A percentile compares a stretch with the other conserved stretches of the same genome.
Evolutionary conservation across 1,140 invertebrate species (phyloP).

Genomic region (Lutraria rhynchaena): DNA sequence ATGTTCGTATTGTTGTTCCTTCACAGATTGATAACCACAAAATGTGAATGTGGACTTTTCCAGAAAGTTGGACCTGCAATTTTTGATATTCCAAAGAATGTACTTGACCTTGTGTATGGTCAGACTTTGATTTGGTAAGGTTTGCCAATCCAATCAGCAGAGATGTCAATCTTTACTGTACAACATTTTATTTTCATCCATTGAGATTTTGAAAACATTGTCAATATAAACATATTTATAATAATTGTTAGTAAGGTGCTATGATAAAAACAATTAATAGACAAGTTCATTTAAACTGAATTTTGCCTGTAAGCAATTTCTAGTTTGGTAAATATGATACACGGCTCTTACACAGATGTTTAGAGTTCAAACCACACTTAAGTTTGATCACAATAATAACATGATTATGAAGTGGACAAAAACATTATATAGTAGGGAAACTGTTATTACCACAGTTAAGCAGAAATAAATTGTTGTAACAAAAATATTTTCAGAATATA

Average conservation of each 20-base stretch:
- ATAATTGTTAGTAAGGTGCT: constrained; percentile 18
- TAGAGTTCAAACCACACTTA: no score
- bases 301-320: no score
- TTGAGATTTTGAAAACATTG: not conserved
- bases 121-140: constrained; percentile 90
- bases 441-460: no score
- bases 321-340: no score
- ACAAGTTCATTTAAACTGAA: no score
- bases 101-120: constrained; percentile 92
- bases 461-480: not conserved
- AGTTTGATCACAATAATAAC: no score
- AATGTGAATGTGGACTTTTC: constrained; percentile 57
- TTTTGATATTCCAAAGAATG: constrained; percentile 92
- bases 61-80: constrained; percentile 84
- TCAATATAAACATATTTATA: not conserved
- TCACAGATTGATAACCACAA: constrained; percentile 64
- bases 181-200: not conserved
- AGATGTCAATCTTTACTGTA: not conserved
- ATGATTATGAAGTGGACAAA: no score
- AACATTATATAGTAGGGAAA: no score
- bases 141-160: not conserved
- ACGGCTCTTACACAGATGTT: no score
- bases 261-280: no score
- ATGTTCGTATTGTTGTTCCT: not conserved
- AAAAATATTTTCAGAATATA: no score